Base-by-base conservation (phyloP, 2,888 invertebrate genomes). In the Tiphia femorata region DNA sequence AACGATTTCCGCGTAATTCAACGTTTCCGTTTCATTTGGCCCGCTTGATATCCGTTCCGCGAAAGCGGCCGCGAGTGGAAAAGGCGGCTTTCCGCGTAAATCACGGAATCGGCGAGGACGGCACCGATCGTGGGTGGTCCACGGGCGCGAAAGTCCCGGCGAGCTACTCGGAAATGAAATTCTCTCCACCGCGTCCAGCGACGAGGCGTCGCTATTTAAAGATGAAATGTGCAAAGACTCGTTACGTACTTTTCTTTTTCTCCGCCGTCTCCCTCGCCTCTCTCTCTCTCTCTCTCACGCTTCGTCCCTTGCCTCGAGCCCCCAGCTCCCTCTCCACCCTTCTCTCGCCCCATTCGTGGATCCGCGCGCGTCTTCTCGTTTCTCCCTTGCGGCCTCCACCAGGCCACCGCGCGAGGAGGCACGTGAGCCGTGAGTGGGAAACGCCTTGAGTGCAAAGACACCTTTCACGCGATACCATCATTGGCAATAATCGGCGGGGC, bases 381-480 rank as follows among this genome's bases (percentile, higher is more conserved):
- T n/a, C n/a, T n/a, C n/a, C n/a, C n/a, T n/a, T n/a, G n/a, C n/a
- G n/a, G n/a, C n/a, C n/a, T n/a, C n/a, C n/a, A n/a, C n/a, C n/a
- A n/a, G n/a, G n/a, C n/a, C n/a, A n/a, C n/a, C n/a, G n/a, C n/a
- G n/a, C n/a, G n/a, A n/a, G n/a, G n/a, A n/a, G n/a, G 64, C 69
- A 61, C 63, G 72, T 66, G 69, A 65, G 67, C 69, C 64, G 65
- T 61, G 60, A 60, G 55, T 66, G 70, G 68, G 75, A 76, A 76
- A 72, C 72, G 73, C 73, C 72, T 72, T 62, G 69, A 75, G 74
- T 76, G 70, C 68, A 69, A 67, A 75, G 71, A 73, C 73, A 76
- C 76, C 76, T 76, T 76, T 75, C 76, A 76, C 75, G 76, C 75
- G 74, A 75, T 67, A 56, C 58, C 63, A 58, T 59, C 65, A 66